Evolutionary conservation across 1,140 invertebrate genomes (phyloP).

Genomic region (Ylistrum balloti): DNA sequence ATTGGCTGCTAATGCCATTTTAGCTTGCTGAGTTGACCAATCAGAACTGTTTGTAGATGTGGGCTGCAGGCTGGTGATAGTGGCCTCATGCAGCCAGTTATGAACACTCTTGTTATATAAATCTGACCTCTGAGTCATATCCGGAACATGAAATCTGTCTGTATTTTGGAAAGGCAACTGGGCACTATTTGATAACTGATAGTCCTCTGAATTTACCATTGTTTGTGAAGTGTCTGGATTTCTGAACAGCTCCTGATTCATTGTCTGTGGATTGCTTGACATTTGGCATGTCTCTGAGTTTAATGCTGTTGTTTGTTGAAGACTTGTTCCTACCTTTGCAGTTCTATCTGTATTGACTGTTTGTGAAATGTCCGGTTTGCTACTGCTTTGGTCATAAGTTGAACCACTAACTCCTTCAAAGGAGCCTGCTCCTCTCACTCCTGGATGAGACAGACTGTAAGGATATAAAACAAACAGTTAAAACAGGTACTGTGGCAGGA

Average conservation of each 20-base stretch:
- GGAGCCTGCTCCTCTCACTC: not conserved
- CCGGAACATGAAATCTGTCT: not conserved
- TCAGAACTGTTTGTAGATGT: conserved; percentile 39
- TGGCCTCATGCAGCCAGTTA: conserved; percentile 18
- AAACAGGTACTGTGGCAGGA: too few species aligned
- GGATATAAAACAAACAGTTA: not conserved
- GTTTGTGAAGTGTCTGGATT: not conserved
- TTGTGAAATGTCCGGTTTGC: not conserved
- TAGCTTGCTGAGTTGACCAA: conserved; percentile 47
- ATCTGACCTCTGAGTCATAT: not conserved
- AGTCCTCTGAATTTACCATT: not conserved
- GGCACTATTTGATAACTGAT: not conserved
- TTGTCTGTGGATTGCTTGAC: not conserved
- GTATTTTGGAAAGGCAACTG: not conserved
- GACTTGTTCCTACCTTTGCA: not conserved
- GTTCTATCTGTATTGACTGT: not conserved
- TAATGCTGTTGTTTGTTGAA: not conserved
- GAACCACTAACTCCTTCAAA: not conserved
- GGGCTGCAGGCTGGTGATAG: not conserved
- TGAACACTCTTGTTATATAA: conserved; percentile 1
- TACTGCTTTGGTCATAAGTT: not conserved
- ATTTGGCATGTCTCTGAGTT: conserved; percentile 11
- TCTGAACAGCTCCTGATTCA: not conserved
- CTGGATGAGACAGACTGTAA: conserved; percentile 54
- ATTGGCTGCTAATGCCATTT: conserved; percentile 15